These are phyloP conservation scores for Polypterus senegalus DNA, from an alignment of 2,113 vertebrate species.

Conservation along the genomic window DNA sequence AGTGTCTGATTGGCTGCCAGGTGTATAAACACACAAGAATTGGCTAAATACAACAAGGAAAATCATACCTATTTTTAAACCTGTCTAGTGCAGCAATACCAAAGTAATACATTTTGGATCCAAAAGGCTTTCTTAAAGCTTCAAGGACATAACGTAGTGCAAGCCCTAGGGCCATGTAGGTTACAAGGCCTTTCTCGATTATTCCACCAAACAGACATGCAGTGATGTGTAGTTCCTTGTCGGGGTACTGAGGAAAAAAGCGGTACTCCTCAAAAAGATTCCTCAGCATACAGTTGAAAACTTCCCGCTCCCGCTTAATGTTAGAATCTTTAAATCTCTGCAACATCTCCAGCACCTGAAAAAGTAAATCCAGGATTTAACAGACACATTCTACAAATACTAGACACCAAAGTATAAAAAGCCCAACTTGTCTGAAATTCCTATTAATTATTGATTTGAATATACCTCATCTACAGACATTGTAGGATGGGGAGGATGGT, in stretches of 20 bases:
- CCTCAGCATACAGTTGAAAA: conserved; percentile 97
- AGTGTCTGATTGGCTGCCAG: too few relatives aligned
- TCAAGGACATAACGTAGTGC: conserved; percentile 94
- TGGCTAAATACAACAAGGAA: not conserved
- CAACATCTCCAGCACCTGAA: conserved; percentile 93
- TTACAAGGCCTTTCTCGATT: conserved; percentile 95
- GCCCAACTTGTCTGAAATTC: not conserved
- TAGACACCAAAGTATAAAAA: not conserved
- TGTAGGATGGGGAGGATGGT: conserved; percentile 96
- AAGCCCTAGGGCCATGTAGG: conserved; percentile 92
- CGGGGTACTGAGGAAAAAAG: conserved; percentile 96
- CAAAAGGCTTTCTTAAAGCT: conserved; percentile 93
- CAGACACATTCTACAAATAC: not conserved
- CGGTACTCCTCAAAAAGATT: conserved; percentile 96
- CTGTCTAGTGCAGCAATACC: conserved; percentile 96
- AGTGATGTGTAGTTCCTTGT: conserved; percentile 97
- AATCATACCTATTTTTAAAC: conserved; percentile 91
- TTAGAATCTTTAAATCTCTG: conserved; percentile 96
- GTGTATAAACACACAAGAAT: too few relatives aligned
- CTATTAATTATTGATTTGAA: not conserved
- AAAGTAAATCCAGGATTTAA: conserved; percentile 9
- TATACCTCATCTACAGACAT: conserved; percentile 96
- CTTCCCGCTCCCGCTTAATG: conserved; percentile 91
- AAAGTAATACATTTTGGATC: conserved; percentile 99
- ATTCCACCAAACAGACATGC: conserved; percentile 96